Base-by-base conservation (phyloP, 2,113 vertebrate species). In the Chionodraco myersi region DNA sequence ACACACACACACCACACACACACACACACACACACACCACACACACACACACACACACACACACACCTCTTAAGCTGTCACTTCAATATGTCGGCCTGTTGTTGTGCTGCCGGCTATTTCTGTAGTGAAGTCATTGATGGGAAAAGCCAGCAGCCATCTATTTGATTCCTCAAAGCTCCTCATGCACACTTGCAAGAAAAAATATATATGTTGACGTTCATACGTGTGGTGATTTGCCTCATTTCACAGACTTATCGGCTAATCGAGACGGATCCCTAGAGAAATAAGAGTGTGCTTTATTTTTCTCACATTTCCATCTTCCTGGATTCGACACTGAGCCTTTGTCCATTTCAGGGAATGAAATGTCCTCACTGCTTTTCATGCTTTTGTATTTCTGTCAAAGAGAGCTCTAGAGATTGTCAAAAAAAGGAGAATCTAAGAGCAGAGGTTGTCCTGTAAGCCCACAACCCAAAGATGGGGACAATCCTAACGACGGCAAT, bases 181-280 rank as follows among this genome's bases (percentile, higher is more conserved):
- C 15, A 30, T 44, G 2, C 14, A 26, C 71, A 62, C 48, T 30
- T 30, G 26, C 26, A 30, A 30, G 26, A 3, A 3, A 30, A 73
- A 30, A 68, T n/a, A 53, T 54, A 51, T 18, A 44, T 34, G 44
- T 18, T 36, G 23, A 18, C 51, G 26, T 51, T 53, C 9, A 59
- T 18, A 44, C 5, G 48, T 54, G 53, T 15, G 48, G 61, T n/a
- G 10, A 36, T 53, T 78, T 64, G 53, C 71, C 67, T 86, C 48
- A 59, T 85, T 75, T 86, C 75, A 73, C 73, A 75, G 47, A 70
- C 26, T 80, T 76, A 34, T 30, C 3, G 26, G 74, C 84, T 81
- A 75, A 81, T 72, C 81, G 72, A 81, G 58, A 52, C 74, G 26
- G 58, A 63, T 89, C 88, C 79, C 85, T 64, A 69, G 83, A 79